Conservation (phyloP, 2,113 vertebrate species). For the Dinomys branickii region DNA sequence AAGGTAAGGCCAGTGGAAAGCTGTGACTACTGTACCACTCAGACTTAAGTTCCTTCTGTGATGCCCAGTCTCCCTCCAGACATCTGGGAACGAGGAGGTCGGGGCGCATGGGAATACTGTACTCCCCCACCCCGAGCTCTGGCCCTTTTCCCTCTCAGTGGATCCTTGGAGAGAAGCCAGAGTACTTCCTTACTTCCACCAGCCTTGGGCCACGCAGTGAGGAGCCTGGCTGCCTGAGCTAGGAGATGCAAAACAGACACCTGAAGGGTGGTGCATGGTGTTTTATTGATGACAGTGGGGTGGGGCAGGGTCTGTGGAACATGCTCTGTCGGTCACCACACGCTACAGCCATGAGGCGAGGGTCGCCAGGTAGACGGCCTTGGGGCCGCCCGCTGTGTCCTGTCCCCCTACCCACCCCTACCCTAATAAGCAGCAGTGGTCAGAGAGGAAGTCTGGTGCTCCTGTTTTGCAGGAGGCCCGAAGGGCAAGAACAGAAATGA, state of each 20-base stretch:
- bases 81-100: background rate
- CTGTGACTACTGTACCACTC: background rate
- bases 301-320: conserved; percentile 66
- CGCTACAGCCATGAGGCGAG: conserved; percentile 66
- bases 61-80: background rate
- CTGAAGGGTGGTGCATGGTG: conserved; percentile 47
- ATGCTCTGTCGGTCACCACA: conserved; percentile 78
- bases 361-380: conserved; percentile 14
- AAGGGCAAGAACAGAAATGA: conserved; percentile 63
- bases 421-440: conserved; percentile 68
- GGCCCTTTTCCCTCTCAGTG: background rate
- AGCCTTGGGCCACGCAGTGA: background rate
- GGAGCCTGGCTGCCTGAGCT: background rate
- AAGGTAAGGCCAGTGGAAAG: background rate
- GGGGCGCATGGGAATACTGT: too few species aligned
- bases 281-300: conserved; percentile 80
- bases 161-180: background rate
- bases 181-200: background rate
- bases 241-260: conserved; percentile 45
- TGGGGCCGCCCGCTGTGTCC: conserved; percentile 30
- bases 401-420: conserved; percentile 58
- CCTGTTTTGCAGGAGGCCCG: background rate
- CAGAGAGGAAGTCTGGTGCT: conserved; percentile 36
- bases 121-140: background rate
- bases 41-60: background rate